A percentile compares a stretch with the other conserved stretches of the same genome.
These are phyloP conservation scores for Microcebus tavaratra DNA, from an alignment of 2,113 vertebrate species.

Conservation along the genomic window DNA sequence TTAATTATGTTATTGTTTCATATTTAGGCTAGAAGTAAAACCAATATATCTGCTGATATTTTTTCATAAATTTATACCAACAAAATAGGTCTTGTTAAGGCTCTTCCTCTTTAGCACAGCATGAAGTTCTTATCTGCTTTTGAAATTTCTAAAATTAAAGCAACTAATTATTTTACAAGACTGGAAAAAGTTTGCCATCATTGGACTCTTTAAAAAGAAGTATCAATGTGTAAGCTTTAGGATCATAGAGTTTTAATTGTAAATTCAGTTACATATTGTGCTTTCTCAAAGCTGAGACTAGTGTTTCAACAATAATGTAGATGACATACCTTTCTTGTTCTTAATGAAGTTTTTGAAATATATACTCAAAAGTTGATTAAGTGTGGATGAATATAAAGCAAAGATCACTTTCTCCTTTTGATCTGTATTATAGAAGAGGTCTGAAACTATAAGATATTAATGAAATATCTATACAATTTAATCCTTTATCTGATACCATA, in stretches of 20 bases:
- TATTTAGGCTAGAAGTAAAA: constrained; percentile 52
- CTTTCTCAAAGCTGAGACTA: constrained; percentile 64
- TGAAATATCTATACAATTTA: constrained; percentile 44
- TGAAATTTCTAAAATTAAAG: constrained; percentile 76
- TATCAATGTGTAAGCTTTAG: constrained; percentile 66
- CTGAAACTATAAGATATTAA: constrained; percentile 13
- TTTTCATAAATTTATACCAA: constrained; percentile 66
- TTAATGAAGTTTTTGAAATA: constrained; percentile 51
- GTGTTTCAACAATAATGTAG: constrained; percentile 53
- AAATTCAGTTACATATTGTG: constrained; percentile 72
- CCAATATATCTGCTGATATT: constrained; percentile 11
- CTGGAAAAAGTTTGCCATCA: constrained; percentile 66
- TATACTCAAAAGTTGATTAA: neutral
- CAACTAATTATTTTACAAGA: constrained; percentile 71
- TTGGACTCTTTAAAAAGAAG: constrained; percentile 70
- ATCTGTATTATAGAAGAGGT: neutral
- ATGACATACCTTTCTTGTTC: constrained; percentile 1
- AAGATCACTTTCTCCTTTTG: constrained; percentile 19
- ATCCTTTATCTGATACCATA: constrained; percentile 21
- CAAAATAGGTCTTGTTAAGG: constrained; percentile 52
- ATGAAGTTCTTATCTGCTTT: constrained; percentile 65
- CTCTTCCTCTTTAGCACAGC: constrained; percentile 57
- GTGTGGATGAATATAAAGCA: neutral
- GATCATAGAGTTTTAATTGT: constrained; percentile 76
- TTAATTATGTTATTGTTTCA: constrained; percentile 12